phyloP scores from a whole-genome alignment of 2,113 vertebrate species.

The Strigops habroptila region DNA sequence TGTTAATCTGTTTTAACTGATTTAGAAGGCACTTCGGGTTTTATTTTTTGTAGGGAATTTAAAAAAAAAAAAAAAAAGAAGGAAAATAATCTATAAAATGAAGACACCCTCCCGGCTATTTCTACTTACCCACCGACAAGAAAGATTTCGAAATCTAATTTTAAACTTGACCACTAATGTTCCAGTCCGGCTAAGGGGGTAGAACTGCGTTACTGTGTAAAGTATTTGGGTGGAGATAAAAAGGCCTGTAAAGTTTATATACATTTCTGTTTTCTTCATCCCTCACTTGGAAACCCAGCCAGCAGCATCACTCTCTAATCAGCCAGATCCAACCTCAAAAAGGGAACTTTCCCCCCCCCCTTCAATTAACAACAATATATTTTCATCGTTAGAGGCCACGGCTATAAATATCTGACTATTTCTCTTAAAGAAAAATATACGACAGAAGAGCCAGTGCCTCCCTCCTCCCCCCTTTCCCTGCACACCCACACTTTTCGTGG shows the following conservation, averaged over 20 bases:
- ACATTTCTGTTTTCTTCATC: constrained; percentile 18
- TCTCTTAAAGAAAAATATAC: background rate
- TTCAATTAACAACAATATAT: constrained; percentile 27
- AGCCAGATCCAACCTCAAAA: background rate
- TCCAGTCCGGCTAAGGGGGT: background rate
- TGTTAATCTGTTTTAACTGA: constrained; percentile 38
- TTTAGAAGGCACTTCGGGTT: constrained; percentile 1
- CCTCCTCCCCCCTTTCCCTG: background rate
- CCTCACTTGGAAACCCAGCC: constrained; percentile 5
- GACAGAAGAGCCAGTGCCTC: background rate
- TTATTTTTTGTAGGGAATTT: background rate
- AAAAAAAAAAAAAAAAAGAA: background rate
- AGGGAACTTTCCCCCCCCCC: background rate
- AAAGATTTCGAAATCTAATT: background rate
- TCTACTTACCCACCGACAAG: background rate
- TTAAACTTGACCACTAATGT: background rate
- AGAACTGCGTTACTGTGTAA: background rate
- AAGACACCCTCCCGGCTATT: background rate
- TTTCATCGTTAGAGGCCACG: constrained; percentile 35
- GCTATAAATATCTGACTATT: constrained; percentile 56
- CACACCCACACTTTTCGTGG: constrained; percentile 51
- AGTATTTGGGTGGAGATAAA: constrained; percentile 13
- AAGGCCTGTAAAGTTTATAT: constrained; percentile 47
- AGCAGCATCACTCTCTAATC: constrained; percentile 25
- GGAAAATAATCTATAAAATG: background rate